Percentiles rank a stretch among this genome's conserved stretches.
These are phyloP conservation scores for Hirtodrosophila confusa DNA, from an alignment of 2,888 invertebrate genomes.

Conservation along the genomic window DNA sequence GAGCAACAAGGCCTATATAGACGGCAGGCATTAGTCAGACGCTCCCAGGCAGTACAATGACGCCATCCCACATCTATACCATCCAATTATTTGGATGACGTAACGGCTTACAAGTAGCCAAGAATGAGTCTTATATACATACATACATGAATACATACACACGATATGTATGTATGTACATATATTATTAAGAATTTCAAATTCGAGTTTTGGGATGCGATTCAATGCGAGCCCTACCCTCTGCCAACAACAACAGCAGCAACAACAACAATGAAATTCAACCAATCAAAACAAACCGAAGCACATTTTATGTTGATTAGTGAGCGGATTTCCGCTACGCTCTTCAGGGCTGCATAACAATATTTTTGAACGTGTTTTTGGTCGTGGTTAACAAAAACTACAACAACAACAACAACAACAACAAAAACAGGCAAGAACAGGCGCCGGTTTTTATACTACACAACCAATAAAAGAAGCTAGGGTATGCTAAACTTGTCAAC, in stretches of 20 bases:
- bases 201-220: constrained; percentile 21
- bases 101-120: constrained; percentile 43
- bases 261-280: background rate
- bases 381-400: constrained; percentile 8
- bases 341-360: constrained; percentile 10
- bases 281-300: constrained; percentile 36
- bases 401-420: constrained; percentile 21
- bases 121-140: background rate
- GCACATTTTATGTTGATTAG: constrained; percentile 49
- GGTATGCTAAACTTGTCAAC: background rate
- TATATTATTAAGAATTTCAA: constrained; percentile 7
- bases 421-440: constrained; percentile 12
- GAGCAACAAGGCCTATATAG: constrained; percentile 9
- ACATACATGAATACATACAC: background rate
- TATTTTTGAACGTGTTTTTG: background rate
- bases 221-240: constrained; percentile 18
- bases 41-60: constrained; percentile 35
- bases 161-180: too few species aligned
- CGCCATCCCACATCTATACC: constrained; percentile 31
- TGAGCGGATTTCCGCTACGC: constrained; percentile 55
- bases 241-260: constrained; percentile 3
- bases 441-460: constrained; percentile 13
- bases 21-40: constrained; percentile 27
- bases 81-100: constrained; percentile 42
- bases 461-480: too few species aligned